Evolutionary conservation across 2,888 invertebrate species (phyloP), one percentile per base, ranked within the genome.

Genomic region (Eupelmus urozonus): DNA sequence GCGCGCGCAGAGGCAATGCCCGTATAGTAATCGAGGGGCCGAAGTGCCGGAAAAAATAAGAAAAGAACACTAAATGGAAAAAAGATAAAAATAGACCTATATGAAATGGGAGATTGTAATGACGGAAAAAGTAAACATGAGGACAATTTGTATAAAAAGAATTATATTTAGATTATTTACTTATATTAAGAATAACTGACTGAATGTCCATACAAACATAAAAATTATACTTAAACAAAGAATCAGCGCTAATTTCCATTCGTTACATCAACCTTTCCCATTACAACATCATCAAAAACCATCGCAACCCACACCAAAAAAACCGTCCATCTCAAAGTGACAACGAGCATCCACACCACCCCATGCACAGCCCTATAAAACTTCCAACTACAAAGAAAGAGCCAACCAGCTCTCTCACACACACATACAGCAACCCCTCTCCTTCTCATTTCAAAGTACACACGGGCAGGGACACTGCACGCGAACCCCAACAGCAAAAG

Each of bases 1-100:
- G 85, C 85, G 85, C 85, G n/a, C n/a, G n/a, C n/a, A n/a, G 9
- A 34, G 34, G 86, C 87, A 88, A 88, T 86, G 86, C 86, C 86
- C 84, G 84, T 87, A 86, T 82, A 42, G 69, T 34, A 5, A 34
- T 5, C 3, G 34, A 34, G 34, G 62, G 80, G 78, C 80, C 75
- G 79, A 81, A 82, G 81, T 81, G 76, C 79, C 78, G 79, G 66
- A 80, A 71, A 49, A 49, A 49, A 49, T 49, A 49, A 49, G n/a
- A 49, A 18, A 49, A 1, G 49, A 5, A 49, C 13, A 18, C 49
- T n/a, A 18, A 49, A 49, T 18, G 49, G 49, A 18, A 18, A 4
- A 18, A 18, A 49, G 49, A 49, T 49, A 49, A 49, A 49, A 49
- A 49, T 49, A 49, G 18, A n/a, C 18, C 16, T 49, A 49, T 18